Base-by-base conservation (phyloP, 2,797 vertebrate species). In the Ammospiza maritima region DNA sequence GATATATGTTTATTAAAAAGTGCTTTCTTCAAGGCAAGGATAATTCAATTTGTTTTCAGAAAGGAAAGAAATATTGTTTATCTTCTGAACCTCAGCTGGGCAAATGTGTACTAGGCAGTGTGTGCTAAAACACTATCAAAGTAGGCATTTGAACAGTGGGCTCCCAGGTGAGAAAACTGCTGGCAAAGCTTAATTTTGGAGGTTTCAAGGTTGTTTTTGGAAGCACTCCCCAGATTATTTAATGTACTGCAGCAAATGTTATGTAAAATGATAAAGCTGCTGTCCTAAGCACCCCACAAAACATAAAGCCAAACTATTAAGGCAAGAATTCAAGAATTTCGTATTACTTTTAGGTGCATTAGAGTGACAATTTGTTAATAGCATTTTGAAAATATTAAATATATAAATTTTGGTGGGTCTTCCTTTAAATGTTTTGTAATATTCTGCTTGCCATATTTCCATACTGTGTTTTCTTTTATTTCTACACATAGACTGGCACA, bases 31-130 rank as follows among this genome's bases (percentile, higher is more conserved):
- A 69, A 94, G 69, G 67, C 60, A 56, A 16, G 53, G 26, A 42
- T 60, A 79, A 89, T 72, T 78, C 1, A 3, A 89, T 90, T 90
- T 85, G 7, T 66, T 86, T 62, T 78, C 45, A 84, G 38, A 34
- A 91, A 83, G 25, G 25, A 57, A 85, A 76, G 45, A 88, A 72
- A 74, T 91, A 42, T 20, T 88, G 53, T 93, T 96, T 87, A 40
- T 74, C 34, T 90, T 85, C 79, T 36, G 44, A 87, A 89, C 47
- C n/a, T 91, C 76, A 93, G 27, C 51, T 91, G 66, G 40, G 36
- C 54, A 90, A 88, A 78, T 51, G 53, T 4, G 4, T 65, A 47
- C 42, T 27, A 36, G 82, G 42, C 22, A 75, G 14, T 32, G 22
- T 19, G 27, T 75, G 18, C 34, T 90, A 51, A 77, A 81, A 21